These are phyloP conservation scores for Hyposoter didymator DNA, from an alignment of 2,888 invertebrate genomes.

Conservation along the genomic window DNA sequence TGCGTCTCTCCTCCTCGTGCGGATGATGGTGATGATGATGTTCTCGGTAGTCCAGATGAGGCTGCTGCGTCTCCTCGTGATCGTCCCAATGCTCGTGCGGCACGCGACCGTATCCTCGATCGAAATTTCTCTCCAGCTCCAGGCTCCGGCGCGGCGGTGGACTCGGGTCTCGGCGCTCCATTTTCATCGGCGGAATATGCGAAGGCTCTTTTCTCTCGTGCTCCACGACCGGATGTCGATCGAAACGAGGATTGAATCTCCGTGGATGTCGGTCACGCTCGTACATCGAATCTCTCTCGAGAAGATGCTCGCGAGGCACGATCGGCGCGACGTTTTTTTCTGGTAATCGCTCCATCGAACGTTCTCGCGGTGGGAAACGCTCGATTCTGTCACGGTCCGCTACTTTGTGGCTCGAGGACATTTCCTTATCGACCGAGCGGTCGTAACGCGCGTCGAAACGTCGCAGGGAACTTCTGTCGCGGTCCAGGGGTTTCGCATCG, in stretches of 20 bases:
- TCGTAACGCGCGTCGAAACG: constrained; percentile 78
- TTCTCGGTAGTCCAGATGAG: constrained; percentile 78
- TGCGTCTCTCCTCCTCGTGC: constrained; percentile 80
- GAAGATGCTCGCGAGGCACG: constrained; percentile 75
- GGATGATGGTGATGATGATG: constrained; percentile 68
- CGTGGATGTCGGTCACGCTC: constrained; percentile 69
- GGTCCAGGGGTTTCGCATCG: constrained; percentile 70
- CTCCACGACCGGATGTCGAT: constrained; percentile 73
- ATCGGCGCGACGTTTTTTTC: constrained; percentile 80
- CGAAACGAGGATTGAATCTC: constrained; percentile 70
- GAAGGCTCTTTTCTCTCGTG: constrained; percentile 77
- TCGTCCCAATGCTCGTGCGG: constrained; percentile 81
- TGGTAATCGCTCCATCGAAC: constrained; percentile 85
- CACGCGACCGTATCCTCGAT: constrained; percentile 76
- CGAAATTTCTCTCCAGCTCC: constrained; percentile 79
- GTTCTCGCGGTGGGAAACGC: constrained; percentile 85
- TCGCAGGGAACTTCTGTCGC: constrained; percentile 72
- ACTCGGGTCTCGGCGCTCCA: constrained; percentile 77
- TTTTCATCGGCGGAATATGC: constrained; percentile 74
- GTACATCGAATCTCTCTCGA: constrained; percentile 76
- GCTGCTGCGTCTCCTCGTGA: constrained; percentile 76
- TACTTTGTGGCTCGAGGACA: constrained; percentile 72
- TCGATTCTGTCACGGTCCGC: constrained; percentile 85
- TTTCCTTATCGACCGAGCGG: constrained; percentile 77
- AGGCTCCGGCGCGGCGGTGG: constrained; percentile 78